A percentile compares a stretch with the other conserved stretches of the same genome.
These are phyloP conservation scores for Melinaea marsaeus DNA, from an alignment of 2,888 invertebrate genomes.

Conservation along the genomic window DNA sequence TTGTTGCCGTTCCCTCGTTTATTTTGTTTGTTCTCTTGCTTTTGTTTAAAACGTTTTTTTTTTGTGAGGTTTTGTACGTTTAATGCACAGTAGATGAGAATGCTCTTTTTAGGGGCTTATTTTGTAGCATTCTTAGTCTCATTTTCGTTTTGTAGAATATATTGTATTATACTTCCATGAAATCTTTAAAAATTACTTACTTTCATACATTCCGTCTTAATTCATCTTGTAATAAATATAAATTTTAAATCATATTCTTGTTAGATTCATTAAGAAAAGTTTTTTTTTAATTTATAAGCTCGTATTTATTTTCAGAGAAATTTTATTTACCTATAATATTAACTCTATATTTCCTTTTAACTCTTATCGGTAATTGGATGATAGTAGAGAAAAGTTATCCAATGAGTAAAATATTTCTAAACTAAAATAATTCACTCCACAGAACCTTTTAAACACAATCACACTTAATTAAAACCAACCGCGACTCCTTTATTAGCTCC, in stretches of 20 bases:
- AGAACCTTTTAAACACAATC: conserved; percentile 14
- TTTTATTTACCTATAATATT: no score
- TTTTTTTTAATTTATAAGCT: no score
- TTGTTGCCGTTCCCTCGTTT: conserved; percentile 37
- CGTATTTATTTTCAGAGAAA: no score
- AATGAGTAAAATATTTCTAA: not conserved
- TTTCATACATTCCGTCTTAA: no score
- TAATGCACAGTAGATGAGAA: not conserved
- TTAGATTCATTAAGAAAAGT: no score
- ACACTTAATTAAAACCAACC: conserved; percentile 19
- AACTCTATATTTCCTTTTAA: no score
- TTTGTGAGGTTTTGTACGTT: conserved; percentile 4
- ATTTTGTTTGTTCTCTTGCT: conserved; percentile 12
- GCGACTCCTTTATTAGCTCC: conserved; percentile 27
- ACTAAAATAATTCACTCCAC: not conserved
- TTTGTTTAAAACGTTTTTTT: conserved; percentile 9
- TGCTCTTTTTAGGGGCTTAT: conserved; percentile 1
- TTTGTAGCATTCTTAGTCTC: not conserved
- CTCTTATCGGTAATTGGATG: no score
- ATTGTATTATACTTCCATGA: no score
- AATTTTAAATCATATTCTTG: no score
- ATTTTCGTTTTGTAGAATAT: not conserved
- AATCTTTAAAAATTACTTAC: no score
- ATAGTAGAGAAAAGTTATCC: no score
- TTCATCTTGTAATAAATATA: no score